Conservation (phyloP, 2,797 vertebrate species). For the Xerus rutilus region DNA sequence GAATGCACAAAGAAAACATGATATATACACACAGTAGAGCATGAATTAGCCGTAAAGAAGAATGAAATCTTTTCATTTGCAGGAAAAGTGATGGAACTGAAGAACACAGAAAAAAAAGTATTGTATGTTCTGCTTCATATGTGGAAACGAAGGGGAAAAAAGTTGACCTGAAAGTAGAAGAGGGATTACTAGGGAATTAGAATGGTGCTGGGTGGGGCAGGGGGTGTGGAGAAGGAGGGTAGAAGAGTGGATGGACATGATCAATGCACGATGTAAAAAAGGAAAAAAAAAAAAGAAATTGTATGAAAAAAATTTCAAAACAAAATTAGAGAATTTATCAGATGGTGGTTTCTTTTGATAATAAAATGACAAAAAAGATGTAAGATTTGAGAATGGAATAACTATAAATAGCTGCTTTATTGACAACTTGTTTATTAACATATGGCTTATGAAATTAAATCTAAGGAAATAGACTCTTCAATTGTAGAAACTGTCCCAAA, state of each 20-base stretch:
- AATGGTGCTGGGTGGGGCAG: background rate
- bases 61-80: no score
- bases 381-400: background rate
- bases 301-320: conserved; percentile 1
- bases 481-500: conserved; percentile 2
- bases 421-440: background rate
- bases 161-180: background rate
- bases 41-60: no score
- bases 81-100: no score
- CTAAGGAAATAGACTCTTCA: background rate
- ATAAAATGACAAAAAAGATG: background rate
- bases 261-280: background rate
- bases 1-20: no score
- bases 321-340: background rate
- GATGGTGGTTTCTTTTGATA: conserved; percentile 15
- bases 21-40: no score
- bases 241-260: background rate
- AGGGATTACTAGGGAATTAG: background rate
- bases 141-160: background rate
- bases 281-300: background rate
- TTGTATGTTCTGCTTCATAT: no score
- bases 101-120: no score
- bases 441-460: conserved; percentile 11
- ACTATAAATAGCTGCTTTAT: background rate
- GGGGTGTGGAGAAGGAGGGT: background rate